A percentile compares a stretch with the other conserved stretches of the same genome.
Evolutionary conservation across 2,888 invertebrate genomes (phyloP).

Genomic region (Acleris emargana): DNA sequence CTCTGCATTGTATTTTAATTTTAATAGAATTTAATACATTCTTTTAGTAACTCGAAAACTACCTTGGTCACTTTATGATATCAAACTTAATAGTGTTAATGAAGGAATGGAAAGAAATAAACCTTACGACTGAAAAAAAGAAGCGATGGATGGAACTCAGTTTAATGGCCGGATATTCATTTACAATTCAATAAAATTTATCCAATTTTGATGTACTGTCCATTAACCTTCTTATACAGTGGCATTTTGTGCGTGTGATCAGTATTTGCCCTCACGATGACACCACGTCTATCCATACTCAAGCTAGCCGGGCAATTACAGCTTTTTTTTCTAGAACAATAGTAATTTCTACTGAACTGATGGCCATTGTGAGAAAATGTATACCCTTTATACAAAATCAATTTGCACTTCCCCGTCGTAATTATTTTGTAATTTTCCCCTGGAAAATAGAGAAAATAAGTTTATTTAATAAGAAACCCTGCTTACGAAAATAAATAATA

Average conservation of each 20-base stretch:
- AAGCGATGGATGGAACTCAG: too few relatives aligned
- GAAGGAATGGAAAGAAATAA: too few relatives aligned
- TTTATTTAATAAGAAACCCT: background rate
- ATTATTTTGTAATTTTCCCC: conserved; percentile 34
- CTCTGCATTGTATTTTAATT: too few relatives aligned
- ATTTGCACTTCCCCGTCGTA: conserved; percentile 26
- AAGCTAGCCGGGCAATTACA: conserved; percentile 2
- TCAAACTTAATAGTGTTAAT: too few relatives aligned
- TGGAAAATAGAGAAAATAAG: background rate
- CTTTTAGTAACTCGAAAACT: too few relatives aligned
- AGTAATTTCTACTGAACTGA: conserved; percentile 19
- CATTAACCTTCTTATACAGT: background rate
- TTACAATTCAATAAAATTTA: background rate
- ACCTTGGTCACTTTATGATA: too few relatives aligned
- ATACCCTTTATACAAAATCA: conserved; percentile 41
- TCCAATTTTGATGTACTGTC: background rate
- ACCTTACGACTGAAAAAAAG: too few relatives aligned
- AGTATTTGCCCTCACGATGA: background rate
- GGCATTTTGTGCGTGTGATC: background rate
- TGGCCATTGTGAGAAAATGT: conserved; percentile 41
- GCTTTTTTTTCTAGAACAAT: conserved; percentile 8
- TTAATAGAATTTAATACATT: too few relatives aligned
- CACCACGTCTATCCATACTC: background rate
- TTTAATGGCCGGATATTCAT: too few relatives aligned
- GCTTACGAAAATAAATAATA: background rate